Percentiles rank a stretch among this genome's conserved stretches.
phyloP scores from a whole-genome alignment of 2,113 vertebrate genomes.

The Turnix velox region DNA sequence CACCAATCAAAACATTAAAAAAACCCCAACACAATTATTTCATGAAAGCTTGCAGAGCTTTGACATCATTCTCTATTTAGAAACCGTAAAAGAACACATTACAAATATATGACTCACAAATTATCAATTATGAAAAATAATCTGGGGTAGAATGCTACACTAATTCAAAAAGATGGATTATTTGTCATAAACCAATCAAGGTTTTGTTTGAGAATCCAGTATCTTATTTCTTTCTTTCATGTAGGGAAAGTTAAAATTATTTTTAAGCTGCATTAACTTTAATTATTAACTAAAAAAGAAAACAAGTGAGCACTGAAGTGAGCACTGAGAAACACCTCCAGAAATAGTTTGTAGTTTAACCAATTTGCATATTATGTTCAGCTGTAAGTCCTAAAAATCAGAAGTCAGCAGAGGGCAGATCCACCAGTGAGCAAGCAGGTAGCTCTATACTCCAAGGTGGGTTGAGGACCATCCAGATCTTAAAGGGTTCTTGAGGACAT shows the following conservation, averaged over 20 bases:
- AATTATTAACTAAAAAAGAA: conserved; percentile 69
- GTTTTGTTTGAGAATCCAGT: conserved; percentile 70
- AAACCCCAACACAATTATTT: conserved; percentile 42
- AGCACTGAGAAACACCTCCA: background rate
- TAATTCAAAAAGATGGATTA: conserved; percentile 77
- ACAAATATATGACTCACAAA: conserved; percentile 75
- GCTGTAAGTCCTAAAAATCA: conserved; percentile 5
- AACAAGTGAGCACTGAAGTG: conserved; percentile 39
- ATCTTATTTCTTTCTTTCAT: conserved; percentile 64
- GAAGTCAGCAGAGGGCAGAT: background rate
- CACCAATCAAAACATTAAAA: conserved; percentile 38
- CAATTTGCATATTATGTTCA: conserved; percentile 20
- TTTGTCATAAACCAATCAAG: conserved; percentile 75
- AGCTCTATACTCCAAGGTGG: background rate
- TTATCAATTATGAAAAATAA: conserved; percentile 78
- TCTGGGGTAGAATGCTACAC: conserved; percentile 58
- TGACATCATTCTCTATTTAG: conserved; percentile 65
- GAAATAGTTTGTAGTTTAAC: conserved; percentile 55
- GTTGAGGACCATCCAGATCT: no score
- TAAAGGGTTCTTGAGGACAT: background rate
- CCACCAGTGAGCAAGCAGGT: background rate
- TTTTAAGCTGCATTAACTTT: conserved; percentile 70
- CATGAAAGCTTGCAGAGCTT: conserved; percentile 52
- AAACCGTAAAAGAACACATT: conserved; percentile 70
- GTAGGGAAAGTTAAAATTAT: conserved; percentile 68